These are phyloP conservation scores for Coptodon bakossiorum DNA, from an alignment of 2,113 vertebrate genomes.

Conservation along the genomic window DNA sequence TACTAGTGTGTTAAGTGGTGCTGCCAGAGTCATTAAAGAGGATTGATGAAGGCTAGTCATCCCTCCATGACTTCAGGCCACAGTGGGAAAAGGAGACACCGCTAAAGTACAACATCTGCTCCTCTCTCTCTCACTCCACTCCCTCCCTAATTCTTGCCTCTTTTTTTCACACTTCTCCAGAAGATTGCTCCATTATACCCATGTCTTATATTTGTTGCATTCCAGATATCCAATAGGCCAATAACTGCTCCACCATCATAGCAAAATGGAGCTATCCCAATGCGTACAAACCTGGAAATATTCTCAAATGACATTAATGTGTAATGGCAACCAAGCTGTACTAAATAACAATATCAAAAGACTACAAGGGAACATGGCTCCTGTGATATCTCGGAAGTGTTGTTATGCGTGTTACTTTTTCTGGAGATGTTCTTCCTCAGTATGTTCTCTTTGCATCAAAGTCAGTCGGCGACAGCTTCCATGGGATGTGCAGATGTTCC, in stretches of 20 bases:
- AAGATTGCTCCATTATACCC: background rate
- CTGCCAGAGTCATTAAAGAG: slow-evolving; percentile 57
- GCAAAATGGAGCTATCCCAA: background rate
- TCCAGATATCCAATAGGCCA: background rate
- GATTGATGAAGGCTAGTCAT: slow-evolving; percentile 63
- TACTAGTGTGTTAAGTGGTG: slow-evolving; percentile 43
- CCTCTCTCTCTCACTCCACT: background rate
- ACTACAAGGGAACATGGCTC: slow-evolving; percentile 8
- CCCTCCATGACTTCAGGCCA: slow-evolving; percentile 49
- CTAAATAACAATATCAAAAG: slow-evolving; percentile 9
- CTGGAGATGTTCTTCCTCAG: slow-evolving; percentile 25
- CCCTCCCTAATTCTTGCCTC: background rate
- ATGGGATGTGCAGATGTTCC: slow-evolving; percentile 44
- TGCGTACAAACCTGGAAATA: background rate
- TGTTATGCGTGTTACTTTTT: slow-evolving; percentile 21
- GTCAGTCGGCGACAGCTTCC: slow-evolving; percentile 32
- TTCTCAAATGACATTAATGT: background rate
- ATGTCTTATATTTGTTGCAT: background rate
- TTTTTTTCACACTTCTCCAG: background rate
- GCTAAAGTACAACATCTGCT: slow-evolving; percentile 29
- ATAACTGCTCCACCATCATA: background rate
- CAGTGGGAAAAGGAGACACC: slow-evolving; percentile 7
- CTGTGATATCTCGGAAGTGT: background rate
- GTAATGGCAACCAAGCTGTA: background rate
- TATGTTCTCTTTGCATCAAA: slow-evolving; percentile 54